A percentile compares a stretch with the other conserved stretches of the same genome.
phyloP scores from a whole-genome alignment of 2,888 invertebrate species.

The Villa cingulata region DNA sequence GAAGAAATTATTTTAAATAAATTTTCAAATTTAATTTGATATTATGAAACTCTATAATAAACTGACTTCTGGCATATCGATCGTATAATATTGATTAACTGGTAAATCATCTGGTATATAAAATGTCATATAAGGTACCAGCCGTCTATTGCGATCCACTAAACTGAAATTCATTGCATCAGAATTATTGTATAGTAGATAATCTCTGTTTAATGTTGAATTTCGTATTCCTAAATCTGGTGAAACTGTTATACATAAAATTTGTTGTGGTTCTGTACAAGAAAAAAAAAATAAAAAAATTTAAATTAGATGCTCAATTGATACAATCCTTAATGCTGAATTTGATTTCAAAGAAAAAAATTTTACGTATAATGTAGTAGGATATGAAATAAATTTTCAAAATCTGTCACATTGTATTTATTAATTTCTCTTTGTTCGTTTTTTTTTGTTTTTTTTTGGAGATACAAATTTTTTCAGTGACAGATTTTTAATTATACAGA shows the following conservation, averaged over 20 bases:
- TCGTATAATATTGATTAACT: conserved; percentile 33
- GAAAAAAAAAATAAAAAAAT: too few species aligned
- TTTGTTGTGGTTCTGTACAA: conserved; percentile 34
- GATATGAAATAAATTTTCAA: too few species aligned
- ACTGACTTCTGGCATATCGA: conserved; percentile 6
- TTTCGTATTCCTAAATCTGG: conserved; percentile 23
- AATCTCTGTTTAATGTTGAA: conserved; percentile 9
- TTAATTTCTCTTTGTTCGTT: too few species aligned
- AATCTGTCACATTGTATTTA: too few species aligned
- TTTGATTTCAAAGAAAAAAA: too few species aligned
- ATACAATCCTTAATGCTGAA: too few species aligned
- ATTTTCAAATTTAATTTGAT: neutral
- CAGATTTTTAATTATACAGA: neutral
- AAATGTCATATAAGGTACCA: conserved; percentile 74
- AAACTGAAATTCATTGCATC: conserved; percentile 21
- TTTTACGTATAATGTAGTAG: too few species aligned
- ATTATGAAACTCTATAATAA: neutral
- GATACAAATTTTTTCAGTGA: neutral
- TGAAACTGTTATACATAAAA: conserved; percentile 37
- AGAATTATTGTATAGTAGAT: conserved; percentile 1
- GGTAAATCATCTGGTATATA: conserved; percentile 52
- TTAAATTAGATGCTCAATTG: too few species aligned
- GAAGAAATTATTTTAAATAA: too few species aligned
- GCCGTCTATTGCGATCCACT: conserved; percentile 52
- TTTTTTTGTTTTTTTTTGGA: neutral